A percentile compares a stretch with the other conserved stretches of the same genome.
These are phyloP conservation scores for Aphrocallistes beatrix DNA, from an alignment of 37 sponge, comb jelly and placozoan genomes.

Conservation along the genomic window DNA sequence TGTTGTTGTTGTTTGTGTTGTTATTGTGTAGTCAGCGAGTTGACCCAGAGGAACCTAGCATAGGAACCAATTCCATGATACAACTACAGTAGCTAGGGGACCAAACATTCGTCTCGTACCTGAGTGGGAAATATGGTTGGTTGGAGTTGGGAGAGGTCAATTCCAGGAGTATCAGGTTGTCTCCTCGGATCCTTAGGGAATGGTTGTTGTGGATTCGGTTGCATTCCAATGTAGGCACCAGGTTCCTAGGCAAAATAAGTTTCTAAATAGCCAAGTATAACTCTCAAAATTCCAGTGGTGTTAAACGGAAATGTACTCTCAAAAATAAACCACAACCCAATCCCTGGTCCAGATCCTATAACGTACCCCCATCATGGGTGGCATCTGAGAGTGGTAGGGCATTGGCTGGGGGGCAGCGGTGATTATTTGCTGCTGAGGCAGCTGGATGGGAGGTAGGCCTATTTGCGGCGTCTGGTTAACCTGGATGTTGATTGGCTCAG, in stretches of 20 bases:
- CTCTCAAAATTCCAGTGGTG: no score
- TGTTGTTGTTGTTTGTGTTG: conserved; percentile 5
- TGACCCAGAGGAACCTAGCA: not conserved
- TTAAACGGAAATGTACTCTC: no score
- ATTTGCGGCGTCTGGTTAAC: conserved; percentile 14
- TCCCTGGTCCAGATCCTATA: no score
- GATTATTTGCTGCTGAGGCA: not conserved
- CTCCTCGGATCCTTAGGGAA: not conserved
- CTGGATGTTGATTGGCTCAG: conserved; percentile 14
- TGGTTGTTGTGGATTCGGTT: no score
- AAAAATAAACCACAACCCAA: no score
- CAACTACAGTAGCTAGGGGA: not conserved
- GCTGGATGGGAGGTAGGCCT: not conserved
- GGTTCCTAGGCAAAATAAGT: not conserved
- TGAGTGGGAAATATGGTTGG: not conserved
- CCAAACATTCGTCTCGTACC: not conserved
- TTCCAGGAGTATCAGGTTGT: not conserved
- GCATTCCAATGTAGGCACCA: not conserved
- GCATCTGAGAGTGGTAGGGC: not conserved
- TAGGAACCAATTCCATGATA: not conserved
- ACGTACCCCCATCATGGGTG: not conserved
- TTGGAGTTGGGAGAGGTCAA: not conserved
- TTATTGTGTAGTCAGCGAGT: not conserved
- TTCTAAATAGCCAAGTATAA: no score
- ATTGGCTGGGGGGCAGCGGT: not conserved